Evolutionary conservation across 2,888 invertebrate species (phyloP).

Genomic region (Epirrhoe tristata): DNA sequence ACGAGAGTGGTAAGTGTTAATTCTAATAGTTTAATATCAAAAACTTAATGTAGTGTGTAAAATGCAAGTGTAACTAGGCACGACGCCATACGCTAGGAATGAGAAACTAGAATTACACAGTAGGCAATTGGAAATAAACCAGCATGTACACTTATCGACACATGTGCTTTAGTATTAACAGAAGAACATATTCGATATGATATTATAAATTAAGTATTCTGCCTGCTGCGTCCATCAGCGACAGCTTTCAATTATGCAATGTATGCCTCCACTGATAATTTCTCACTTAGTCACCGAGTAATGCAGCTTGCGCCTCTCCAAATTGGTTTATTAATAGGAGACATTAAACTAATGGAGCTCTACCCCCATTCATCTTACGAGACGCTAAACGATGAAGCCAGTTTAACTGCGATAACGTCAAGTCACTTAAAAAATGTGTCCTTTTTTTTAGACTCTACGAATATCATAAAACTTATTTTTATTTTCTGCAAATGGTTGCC

Average conservation of each 20-base stretch:
- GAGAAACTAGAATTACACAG: slow-evolving; percentile 49
- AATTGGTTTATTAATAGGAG: slow-evolving; percentile 49
- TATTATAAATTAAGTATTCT: slow-evolving; percentile 41
- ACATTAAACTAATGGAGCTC: slow-evolving; percentile 41
- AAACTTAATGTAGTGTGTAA: background rate
- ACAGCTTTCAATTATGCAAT: slow-evolving; percentile 51
- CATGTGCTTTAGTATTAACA: no score
- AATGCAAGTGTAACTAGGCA: slow-evolving; percentile 50
- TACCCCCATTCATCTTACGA: slow-evolving; percentile 34
- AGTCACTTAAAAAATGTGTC: background rate
- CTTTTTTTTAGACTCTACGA: background rate
- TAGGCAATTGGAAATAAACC: slow-evolving; percentile 42
- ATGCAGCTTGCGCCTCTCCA: slow-evolving; percentile 48
- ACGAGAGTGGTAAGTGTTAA: background rate
- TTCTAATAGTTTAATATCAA: background rate
- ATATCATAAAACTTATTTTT: no score
- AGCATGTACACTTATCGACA: background rate
- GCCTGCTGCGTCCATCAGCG: slow-evolving; percentile 35
- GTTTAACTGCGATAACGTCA: background rate
- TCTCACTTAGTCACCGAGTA: slow-evolving; percentile 52
- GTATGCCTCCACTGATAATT: slow-evolving; percentile 51
- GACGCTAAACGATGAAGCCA: slow-evolving; percentile 11
- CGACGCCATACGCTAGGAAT: slow-evolving; percentile 58
- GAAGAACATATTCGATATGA: slow-evolving; percentile 6
- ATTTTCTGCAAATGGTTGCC: no score